Evolutionary conservation across 2,888 invertebrate species (phyloP), one percentile per base, ranked within the genome.

Genomic region (Mythimna impura): DNA sequence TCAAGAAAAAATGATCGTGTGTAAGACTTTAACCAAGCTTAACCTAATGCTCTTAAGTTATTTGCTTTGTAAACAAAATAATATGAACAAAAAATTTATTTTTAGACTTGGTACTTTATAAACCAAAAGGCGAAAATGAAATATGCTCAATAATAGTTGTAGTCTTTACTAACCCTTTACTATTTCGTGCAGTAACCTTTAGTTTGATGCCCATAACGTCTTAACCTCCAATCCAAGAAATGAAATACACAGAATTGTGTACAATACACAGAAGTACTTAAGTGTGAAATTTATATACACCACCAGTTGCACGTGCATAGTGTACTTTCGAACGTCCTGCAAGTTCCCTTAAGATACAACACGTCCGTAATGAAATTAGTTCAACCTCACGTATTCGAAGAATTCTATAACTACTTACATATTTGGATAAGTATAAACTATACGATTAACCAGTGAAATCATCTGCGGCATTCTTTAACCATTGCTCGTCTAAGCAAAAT

Each of bases 331-430:
- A 75, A 71, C 70, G 80, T 83, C 78, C 75, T 79, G 50, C 73
- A 57, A 66, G 82, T 71, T 80, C 84, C 86, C 85, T 76, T 86
- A 84, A 88, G 92, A 93, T 92, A 92, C 87, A 90, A 89, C 94
- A 94, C 93, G 93, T 91, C 89, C 89, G 78, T 80, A 85, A 82
- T 85, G 79, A 85, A 88, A 90, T 89, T 89, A 88, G 89, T 87
- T 84, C 86, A 84, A 83, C 84, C 89, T 90, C 92, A 90, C 90
- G 89, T 89, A 88, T 90, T 89, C 91, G 76, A 71, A 84, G 91
- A 90, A 90, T 82, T 77, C 58, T 52, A 81, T 83, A 83, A 83
- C 84, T 86, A 20, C 62, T 61, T 86, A 88, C 89, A 89, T 89
- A 89, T 89, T 88, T 87, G 81, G 73, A 74, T 81, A 74, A 85